phyloP scores from a whole-genome alignment of 2,888 invertebrate species.

The Cheilosia soror region DNA sequence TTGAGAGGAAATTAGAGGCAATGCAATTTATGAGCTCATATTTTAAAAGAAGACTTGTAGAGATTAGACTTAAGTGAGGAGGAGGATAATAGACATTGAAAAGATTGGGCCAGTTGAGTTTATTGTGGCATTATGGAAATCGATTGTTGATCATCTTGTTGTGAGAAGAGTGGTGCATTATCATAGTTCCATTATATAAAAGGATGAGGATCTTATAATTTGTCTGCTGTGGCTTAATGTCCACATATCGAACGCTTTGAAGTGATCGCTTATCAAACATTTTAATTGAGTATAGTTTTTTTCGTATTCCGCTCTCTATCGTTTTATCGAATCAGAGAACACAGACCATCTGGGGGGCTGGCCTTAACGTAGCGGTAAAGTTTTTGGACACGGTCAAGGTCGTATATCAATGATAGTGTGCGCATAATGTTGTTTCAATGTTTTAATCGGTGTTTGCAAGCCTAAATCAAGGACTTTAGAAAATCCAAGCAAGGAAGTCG shows the following conservation, averaged over 20 bases:
- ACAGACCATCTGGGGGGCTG: too few species aligned
- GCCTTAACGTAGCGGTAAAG: too few species aligned
- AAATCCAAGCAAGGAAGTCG: too few species aligned
- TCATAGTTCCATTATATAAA: neutral
- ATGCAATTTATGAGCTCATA: slow-evolving; percentile 67
- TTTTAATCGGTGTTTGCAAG: too few species aligned
- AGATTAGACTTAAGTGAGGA: slow-evolving; percentile 40
- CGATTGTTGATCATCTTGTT: neutral
- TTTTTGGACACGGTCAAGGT: too few species aligned
- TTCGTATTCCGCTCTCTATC: neutral
- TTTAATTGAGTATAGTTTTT: neutral
- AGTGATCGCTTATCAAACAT: neutral
- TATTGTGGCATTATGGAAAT: slow-evolving; percentile 61
- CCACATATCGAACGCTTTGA: neutral
- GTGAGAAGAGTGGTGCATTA: neutral
- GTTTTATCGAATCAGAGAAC: too few species aligned
- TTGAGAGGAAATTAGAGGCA: slow-evolving; percentile 3
- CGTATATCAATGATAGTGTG: too few species aligned
- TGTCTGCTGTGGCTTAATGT: neutral
- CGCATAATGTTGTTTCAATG: too few species aligned
- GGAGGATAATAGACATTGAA: slow-evolving; percentile 33
- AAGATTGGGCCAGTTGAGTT: slow-evolving; percentile 30
- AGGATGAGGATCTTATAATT: neutral
- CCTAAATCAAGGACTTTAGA: too few species aligned
- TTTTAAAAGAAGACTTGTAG: slow-evolving; percentile 42